phyloP scores from a whole-genome alignment of 2,888 invertebrate species.

The Drosophila villosipedis region DNA sequence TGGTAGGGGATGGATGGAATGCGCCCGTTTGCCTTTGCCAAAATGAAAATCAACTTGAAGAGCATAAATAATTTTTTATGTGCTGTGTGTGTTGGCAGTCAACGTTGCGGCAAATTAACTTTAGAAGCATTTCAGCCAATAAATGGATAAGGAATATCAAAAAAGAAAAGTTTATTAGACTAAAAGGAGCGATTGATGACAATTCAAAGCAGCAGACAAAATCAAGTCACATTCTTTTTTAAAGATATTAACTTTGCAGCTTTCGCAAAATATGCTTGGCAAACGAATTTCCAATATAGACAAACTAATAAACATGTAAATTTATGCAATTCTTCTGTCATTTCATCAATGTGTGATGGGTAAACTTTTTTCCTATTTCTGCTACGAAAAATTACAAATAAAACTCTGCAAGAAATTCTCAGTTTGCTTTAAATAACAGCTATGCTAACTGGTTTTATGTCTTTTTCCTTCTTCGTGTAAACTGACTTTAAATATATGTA shows the following conservation, averaged over 20 bases:
- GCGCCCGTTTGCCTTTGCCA: conserved; percentile 14
- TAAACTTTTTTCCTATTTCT: neutral
- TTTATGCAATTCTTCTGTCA: neutral
- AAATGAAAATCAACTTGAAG: conserved; percentile 41
- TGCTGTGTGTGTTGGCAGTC: conserved; percentile 41
- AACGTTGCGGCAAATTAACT: conserved; percentile 71
- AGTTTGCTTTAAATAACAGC: neutral
- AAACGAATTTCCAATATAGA: neutral
- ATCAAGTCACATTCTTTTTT: conserved; percentile 1
- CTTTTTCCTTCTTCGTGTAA: neutral
- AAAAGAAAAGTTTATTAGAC: conserved; percentile 50
- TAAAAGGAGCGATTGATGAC: conserved; percentile 57
- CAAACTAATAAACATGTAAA: conserved; percentile 8
- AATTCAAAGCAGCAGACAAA: conserved; percentile 27
- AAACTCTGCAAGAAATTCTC: neutral
- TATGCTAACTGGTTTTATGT: neutral
- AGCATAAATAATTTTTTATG: conserved; percentile 73
- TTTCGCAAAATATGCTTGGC: neutral
- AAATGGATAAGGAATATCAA: conserved; percentile 51
- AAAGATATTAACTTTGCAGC: neutral
- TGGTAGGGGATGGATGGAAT: neutral
- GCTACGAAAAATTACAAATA: neutral
- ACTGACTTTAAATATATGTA: neutral
- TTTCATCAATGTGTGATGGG: neutral
- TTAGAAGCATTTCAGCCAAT: conserved; percentile 50